Base-by-base conservation (phyloP, 2,797 vertebrate species). In the Hapalemur alaotrensis region DNA sequence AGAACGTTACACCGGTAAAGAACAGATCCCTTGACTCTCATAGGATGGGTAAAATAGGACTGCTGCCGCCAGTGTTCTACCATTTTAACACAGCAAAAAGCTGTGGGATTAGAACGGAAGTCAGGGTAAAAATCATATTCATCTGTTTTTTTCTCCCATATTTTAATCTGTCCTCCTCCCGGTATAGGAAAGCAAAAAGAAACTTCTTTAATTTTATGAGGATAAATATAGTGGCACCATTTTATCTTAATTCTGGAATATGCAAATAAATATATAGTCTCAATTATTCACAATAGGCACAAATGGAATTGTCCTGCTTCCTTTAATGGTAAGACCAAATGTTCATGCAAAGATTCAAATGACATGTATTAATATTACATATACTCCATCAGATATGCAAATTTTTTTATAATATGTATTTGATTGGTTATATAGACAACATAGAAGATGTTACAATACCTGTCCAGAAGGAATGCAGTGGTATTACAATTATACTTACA, bases 341-440 rank as follows among this genome's bases (percentile, higher is more conserved):
- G 57, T 78, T 91, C 57, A 79, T 41, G 5, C 67, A 91, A 88
- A 82, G 82, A 72, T 48, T 89, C n/a, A 78, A 1, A 41, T 63
- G 22, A 0, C 85, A 46, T 20, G 32, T 73, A 79, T 87, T 82
- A 67, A 43, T 73, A 79, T 83, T 82, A 67, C 10, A 75, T 50
- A 75, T 73, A 35, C 69, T 75, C 61, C 1, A 54, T n/a, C 69
- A 79, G 50, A 46, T 67, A 50, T 69, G 20, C 7, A 38, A 43
- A 86, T 83, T 95, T 90, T 70, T 96, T 85, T 63, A 73, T 91
- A 50, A 38, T 54, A 70, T 18, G 43, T 7, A 89, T 84, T 54
- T 80, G 7, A 86, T 38, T 52, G 13, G 38, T 91, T 91, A 3
- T 52, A 76, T 25, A 89, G 15, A 78, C 9, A 96, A 20, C 5